phyloP scores from a whole-genome alignment of 2,888 invertebrate species.

The Dorcus parallelipipedus region DNA sequence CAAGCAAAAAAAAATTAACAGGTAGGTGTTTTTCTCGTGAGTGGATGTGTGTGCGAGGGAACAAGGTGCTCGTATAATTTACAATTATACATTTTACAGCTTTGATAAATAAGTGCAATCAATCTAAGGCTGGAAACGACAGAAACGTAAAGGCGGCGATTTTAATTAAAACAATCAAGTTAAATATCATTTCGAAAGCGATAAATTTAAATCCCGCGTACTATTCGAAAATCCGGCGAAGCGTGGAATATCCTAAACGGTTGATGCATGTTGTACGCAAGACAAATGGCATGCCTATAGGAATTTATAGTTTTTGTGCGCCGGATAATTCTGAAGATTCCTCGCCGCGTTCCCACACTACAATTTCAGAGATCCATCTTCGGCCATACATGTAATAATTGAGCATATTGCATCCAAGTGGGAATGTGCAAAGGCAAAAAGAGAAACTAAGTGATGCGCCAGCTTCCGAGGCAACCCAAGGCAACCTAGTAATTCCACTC shows the following conservation, averaged over 20 bases:
- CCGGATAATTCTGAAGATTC: slow-evolving; percentile 7
- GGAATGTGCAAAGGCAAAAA: neutral
- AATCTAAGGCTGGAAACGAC: too few relatives aligned
- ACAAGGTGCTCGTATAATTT: too few relatives aligned
- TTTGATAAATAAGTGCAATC: too few relatives aligned
- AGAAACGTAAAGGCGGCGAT: too few relatives aligned
- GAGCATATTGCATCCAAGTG: slow-evolving; percentile 6
- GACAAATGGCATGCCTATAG: slow-evolving; percentile 5
- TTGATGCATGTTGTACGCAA: neutral
- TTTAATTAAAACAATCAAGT: too few relatives aligned
- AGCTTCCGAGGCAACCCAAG: too few relatives aligned
- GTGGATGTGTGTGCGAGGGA: too few relatives aligned
- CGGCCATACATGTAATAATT: slow-evolving; percentile 3
- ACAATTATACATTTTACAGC: too few relatives aligned
- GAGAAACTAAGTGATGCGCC: slow-evolving; percentile 1
- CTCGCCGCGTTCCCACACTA: slow-evolving; percentile 3
- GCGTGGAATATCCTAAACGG: slow-evolving; percentile 1
- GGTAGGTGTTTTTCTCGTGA: too few relatives aligned
- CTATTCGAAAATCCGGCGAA: neutral
- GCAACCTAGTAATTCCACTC: too few relatives aligned
- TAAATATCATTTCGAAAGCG: too few relatives aligned
- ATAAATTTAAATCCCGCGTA: neutral
- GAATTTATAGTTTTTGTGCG: slow-evolving; percentile 7
- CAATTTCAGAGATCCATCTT: slow-evolving; percentile 6
- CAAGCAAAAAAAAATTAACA: too few relatives aligned